A percentile compares a stretch with the other conserved stretches of the same genome.
Evolutionary conservation across 2,888 invertebrate species (phyloP).

Genomic region (Ennomos erosarius): DNA sequence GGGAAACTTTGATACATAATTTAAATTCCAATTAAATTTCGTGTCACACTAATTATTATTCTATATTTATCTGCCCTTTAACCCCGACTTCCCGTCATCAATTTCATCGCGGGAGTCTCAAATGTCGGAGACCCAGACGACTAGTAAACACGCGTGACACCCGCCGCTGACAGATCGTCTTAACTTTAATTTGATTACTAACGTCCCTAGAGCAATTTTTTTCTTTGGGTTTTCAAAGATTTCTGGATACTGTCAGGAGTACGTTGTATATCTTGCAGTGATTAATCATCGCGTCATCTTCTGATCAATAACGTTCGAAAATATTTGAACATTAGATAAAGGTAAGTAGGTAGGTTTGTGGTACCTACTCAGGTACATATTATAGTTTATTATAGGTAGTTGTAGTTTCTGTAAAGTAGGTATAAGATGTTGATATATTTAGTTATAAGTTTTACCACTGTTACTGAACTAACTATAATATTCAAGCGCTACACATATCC

Average conservation of each 20-base stretch:
- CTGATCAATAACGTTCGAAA: conserved; percentile 27
- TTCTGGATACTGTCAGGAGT: conserved; percentile 32
- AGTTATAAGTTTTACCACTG: no score
- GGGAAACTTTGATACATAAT: neutral
- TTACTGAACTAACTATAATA: neutral
- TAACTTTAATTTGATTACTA: conserved; percentile 70
- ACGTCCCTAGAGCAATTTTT: conserved; percentile 38
- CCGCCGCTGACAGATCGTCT: conserved; percentile 70
- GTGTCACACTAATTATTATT: conserved; percentile 8
- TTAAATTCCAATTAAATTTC: conserved; percentile 7
- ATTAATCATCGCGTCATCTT: conserved; percentile 36
- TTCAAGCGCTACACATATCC: conserved; percentile 9
- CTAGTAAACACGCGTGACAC: conserved; percentile 32
- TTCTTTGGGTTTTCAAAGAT: conserved; percentile 41
- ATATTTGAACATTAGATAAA: no score
- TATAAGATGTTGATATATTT: no score
- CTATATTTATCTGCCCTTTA: conserved; percentile 39
- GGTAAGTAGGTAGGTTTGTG: no score
- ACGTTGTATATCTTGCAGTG: conserved; percentile 27
- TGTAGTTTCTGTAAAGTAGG: no score
- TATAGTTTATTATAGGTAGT: no score
- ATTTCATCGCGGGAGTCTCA: conserved; percentile 47
- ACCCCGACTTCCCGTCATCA: conserved; percentile 60
- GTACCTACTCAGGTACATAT: no score
- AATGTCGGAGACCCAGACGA: conserved; percentile 28